Evolutionary conservation across 1,140 invertebrate genomes (phyloP), one percentile per base, ranked within the genome.

Genomic region (Zophobas atratus): DNA sequence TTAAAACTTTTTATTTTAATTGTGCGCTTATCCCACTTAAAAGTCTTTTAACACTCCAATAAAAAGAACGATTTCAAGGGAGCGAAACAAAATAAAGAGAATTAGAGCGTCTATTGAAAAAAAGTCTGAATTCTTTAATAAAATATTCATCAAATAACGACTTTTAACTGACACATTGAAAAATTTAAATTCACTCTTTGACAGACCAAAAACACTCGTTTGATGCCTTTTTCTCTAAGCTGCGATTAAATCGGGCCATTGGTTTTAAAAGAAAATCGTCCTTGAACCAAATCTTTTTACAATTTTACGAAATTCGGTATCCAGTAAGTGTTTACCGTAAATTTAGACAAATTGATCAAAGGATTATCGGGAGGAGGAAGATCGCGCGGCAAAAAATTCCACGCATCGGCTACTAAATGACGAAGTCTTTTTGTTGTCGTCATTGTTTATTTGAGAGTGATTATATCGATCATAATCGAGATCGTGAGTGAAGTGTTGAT

Each of bases 321-420:
- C 60, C 60, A 43, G 43, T 67, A 67, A 67, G 43, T 46, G 60
- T 67, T 67, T 67, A 36, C 60, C 43, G 60, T 43, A 67, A 63
- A 63, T 63, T 63, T 63, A 38, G 43, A 63, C 57, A 63, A 63
- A 67, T 67, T 67, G 60, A 39, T 67, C 60, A 67, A 67, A 67
- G 60, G 60, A 67, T 41, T 32, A 67, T 67, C 60, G 43, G 41
- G 3, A 39, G 39, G 43, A 67, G 41, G 49, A 51, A 51, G n/a
- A 20, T 6, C 6, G 49, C 20, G 56, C n/a, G 34, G 36, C 20
- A 32, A 39, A 43, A 67, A 41, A 4, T 67, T 67, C 20, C 20
- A 20, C 20, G 20, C 20, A 20, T 20, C 20, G 20, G 20, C 20
- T 20, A 20, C 20, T 20, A 20, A 20, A 20, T 20, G 20, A 20